These are phyloP conservation scores for Aviceda subcristata DNA, from an alignment of 2,113 vertebrate species.

Conservation along the genomic window DNA sequence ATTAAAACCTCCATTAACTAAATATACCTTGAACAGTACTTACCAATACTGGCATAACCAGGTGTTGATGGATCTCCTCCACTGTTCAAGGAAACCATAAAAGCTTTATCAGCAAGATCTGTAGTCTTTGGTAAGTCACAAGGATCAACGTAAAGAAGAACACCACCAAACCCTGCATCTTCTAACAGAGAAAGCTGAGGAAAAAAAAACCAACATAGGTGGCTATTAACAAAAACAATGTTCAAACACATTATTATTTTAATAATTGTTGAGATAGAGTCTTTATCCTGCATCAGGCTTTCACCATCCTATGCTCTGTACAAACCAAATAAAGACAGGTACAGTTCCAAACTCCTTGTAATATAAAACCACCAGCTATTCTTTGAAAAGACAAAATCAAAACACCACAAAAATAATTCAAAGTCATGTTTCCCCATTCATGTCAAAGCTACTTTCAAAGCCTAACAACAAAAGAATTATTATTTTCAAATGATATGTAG, in stretches of 20 bases:
- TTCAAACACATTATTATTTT: not conserved
- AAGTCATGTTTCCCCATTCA: not conserved
- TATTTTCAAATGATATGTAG: not conserved
- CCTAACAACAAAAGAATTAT: not conserved
- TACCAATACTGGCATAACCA: conserved; percentile 78
- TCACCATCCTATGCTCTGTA: not conserved
- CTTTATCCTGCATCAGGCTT: not conserved
- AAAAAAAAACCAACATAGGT: not conserved
- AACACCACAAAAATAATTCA: not conserved
- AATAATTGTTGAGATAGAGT: not conserved
- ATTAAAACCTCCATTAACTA: not conserved
- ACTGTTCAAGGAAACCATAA: conserved; percentile 86
- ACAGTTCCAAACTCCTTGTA: not conserved
- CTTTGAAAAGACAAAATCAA: not conserved
- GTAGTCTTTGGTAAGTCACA: conserved; percentile 81
- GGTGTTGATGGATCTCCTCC: conserved; percentile 86
- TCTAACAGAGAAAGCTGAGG: conserved; percentile 85
- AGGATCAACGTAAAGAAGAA: conserved; percentile 87
- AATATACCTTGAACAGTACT: conserved; percentile 37
- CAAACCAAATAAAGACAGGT: not conserved
- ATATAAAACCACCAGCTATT: not conserved
- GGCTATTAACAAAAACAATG: not conserved
- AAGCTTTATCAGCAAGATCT: conserved; percentile 71
- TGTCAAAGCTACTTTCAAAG: not conserved
- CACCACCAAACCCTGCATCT: conserved; percentile 86